Evolutionary conservation across 2,797 vertebrate genomes (phyloP).

Genomic region (Galago senegalensis): DNA sequence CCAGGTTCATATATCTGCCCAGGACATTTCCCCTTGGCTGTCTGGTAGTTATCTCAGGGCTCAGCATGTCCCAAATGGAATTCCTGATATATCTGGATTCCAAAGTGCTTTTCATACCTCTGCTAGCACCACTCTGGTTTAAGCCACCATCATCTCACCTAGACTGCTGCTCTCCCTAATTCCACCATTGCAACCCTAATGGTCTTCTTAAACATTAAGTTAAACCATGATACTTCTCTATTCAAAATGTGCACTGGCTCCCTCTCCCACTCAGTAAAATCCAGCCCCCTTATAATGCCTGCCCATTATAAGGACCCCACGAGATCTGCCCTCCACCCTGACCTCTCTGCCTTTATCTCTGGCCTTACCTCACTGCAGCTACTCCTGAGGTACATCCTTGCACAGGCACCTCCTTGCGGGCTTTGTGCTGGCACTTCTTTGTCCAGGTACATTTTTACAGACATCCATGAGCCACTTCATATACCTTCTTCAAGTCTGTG

Average conservation of each 20-base stretch:
- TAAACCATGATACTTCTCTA: not conserved
- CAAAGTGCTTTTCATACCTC: conserved; percentile 8
- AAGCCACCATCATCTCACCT: not conserved
- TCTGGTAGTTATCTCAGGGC: not conserved
- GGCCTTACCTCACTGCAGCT: not conserved
- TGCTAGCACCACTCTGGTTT: not conserved
- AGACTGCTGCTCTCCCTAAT: not conserved
- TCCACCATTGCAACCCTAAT: not conserved
- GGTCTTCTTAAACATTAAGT: not conserved
- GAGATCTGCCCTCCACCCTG: not conserved
- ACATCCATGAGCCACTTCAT: not conserved
- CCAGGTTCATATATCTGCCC: not conserved
- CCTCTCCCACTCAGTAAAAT: not conserved
- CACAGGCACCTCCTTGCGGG: not conserved
- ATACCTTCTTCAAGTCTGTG: conserved; percentile 15
- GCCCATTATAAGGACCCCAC: not conserved
- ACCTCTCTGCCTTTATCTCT: not conserved
- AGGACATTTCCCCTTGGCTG: not conserved
- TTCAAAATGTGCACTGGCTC: not conserved
- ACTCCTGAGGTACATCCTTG: not conserved
- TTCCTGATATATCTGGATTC: not conserved
- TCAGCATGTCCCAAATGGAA: not conserved
- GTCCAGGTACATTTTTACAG: not conserved
- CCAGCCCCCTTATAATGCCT: not conserved
- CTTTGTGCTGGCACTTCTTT: not conserved